Conservation (phyloP, 2,797 vertebrate genomes). For the Gallinago stenura region DNA sequence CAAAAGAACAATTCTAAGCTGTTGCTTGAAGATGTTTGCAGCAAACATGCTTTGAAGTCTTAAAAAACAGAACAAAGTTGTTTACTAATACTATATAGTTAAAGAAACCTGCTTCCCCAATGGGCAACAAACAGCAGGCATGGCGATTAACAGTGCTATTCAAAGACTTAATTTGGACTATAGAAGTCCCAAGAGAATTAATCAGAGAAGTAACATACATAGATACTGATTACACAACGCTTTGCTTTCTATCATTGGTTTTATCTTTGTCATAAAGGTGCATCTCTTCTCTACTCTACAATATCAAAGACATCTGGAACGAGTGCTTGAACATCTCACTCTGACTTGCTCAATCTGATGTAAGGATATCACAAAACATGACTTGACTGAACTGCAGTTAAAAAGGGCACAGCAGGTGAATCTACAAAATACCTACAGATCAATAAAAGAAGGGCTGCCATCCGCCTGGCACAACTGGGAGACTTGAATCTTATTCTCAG, state of each 20-base stretch:
- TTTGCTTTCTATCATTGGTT: not conserved
- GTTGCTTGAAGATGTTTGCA: not conserved
- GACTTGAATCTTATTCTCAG: not conserved
- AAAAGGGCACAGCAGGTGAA: not conserved
- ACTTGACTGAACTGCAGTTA: not conserved
- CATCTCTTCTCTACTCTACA: not conserved
- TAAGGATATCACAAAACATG: not conserved
- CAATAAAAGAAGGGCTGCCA: not conserved
- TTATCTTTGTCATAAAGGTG: conserved; percentile 3
- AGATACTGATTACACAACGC: not conserved
- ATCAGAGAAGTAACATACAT: not conserved
- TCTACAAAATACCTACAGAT: not conserved
- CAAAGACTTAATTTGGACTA: not conserved
- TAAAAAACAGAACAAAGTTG: not conserved
- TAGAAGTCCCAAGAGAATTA: not conserved
- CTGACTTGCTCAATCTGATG: not conserved
- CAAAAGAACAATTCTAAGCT: conserved; percentile 2
- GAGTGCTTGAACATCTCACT: not conserved
- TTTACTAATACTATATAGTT: not conserved
- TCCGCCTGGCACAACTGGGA: not conserved
- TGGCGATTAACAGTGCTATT: not conserved
- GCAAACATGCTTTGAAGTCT: not conserved
- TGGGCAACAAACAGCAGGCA: not conserved
- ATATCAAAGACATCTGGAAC: not conserved
- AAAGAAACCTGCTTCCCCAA: not conserved